Base-by-base conservation (phyloP, 2,113 vertebrate species). In the Rallus limicola region DNA sequence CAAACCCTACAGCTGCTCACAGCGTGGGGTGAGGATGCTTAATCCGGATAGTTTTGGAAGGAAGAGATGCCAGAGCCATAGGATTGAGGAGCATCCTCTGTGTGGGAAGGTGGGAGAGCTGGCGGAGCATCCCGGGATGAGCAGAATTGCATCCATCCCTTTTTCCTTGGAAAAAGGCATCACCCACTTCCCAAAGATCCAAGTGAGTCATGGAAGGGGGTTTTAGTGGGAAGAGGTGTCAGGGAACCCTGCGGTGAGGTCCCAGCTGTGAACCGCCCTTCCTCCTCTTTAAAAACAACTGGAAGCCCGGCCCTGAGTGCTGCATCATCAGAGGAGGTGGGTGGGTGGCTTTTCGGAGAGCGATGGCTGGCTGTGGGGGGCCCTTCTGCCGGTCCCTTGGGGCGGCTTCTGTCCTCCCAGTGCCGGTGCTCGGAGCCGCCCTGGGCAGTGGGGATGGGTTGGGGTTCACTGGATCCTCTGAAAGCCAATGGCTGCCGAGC, bases 1-100 rank as follows among this genome's bases (percentile, higher is more conserved):
- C 10, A 1, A 0, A 8, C 14, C 3, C 0, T 15, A 16, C 44
- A 18, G 68, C 20, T 62, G 0, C 36, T 44, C 9, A 0, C 6
- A 7, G 55, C 0, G 6, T 28, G 0, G 13, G 36, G 25, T 0
- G 4, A 25, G 55, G 71, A 38, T 24, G 28, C 0, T 5, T 21
- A 3, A 25, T 48, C 40, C 5, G 19, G 56, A 1, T 71, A 34
- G 55, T 34, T 69, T 15, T 25, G 2, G 53, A 55, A 36, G 29
- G 24, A 21, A 33, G 16, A 10, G 44, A 2, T 5, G 33, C 52
- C 4, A 11, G 44, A 65, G 46, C 6, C 1, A 7, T 1, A 3
- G 64, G 59, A 6, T 36, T 28, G 28, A 42, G 48, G 59, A 62
- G 53, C 1, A 0, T 50, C 19, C 13, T 42, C 33, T 0, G 0